A percentile compares a stretch with the other conserved stretches of the same genome.
These are phyloP conservation scores for Coryphaenoides rupestris DNA, from an alignment of 2,113 vertebrate genomes.

Conservation along the genomic window DNA sequence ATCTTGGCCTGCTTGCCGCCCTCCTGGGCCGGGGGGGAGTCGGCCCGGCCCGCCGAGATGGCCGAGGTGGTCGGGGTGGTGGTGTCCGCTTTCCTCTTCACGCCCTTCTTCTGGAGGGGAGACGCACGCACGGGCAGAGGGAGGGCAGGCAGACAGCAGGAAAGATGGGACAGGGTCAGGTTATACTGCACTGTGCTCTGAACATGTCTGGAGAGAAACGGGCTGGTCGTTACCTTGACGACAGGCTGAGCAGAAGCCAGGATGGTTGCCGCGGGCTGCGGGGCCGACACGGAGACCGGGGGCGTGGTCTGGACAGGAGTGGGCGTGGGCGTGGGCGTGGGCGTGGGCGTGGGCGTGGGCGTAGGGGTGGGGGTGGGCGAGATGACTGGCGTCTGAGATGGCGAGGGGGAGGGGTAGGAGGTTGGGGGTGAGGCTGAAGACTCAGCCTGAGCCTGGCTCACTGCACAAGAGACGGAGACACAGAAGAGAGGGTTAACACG, in stretches of 20 bases:
- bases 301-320: conserved; percentile 36
- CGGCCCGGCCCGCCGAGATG: conserved; percentile 88
- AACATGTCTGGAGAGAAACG: too few species aligned
- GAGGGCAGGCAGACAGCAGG: not conserved
- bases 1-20: conserved; percentile 87
- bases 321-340: conserved; percentile 48
- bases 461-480: conserved; percentile 27
- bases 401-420: conserved; percentile 84
- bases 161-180: not conserved
- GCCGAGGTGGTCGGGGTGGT: conserved; percentile 94
- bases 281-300: conserved; percentile 64
- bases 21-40: conserved; percentile 80
- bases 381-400: conserved; percentile 90
- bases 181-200: not conserved
- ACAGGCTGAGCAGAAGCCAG: conserved; percentile 90
- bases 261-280: conserved; percentile 63
- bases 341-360: conserved; percentile 58
- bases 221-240: conserved; percentile 82
- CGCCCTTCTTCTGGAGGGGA: conserved; percentile 88
- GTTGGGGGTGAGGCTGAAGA: conserved; percentile 83
- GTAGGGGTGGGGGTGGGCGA: conserved; percentile 58
- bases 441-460: conserved; percentile 72
- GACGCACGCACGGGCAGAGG: not conserved
- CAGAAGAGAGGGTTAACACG: not conserved
- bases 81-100: conserved; percentile 98